A percentile compares a stretch with the other conserved stretches of the same genome.
These are phyloP conservation scores for Rhynchonema sp. DNA, from an alignment of 2,888 invertebrate genomes.

Conservation along the genomic window DNA sequence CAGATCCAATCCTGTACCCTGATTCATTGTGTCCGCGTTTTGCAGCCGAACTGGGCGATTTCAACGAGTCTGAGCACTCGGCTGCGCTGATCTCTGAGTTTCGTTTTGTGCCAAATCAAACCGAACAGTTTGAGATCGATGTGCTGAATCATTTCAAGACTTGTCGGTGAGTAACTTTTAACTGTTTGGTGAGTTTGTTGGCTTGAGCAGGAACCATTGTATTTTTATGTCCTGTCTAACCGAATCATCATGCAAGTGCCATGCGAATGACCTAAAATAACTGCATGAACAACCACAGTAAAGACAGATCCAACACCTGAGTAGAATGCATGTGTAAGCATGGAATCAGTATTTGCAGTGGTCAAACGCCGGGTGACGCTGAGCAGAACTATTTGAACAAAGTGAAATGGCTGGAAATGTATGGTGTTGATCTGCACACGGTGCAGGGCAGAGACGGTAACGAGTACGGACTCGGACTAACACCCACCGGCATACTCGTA, in stretches of 20 bases:
- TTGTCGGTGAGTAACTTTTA: constrained; percentile 11
- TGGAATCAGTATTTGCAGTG: constrained; percentile 31
- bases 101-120: constrained; percentile 77
- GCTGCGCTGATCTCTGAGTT: constrained; percentile 96
- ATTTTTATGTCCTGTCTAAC: too few species aligned
- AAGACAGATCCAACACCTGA: too few species aligned
- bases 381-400: constrained; percentile 71
- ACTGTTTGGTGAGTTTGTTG: too few species aligned
- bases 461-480: constrained; percentile 83
- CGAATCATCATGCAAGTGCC: too few species aligned
- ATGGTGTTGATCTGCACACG: constrained; percentile 95
- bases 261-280: too few species aligned
- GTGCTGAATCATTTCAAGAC: constrained; percentile 68
- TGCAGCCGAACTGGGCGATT: constrained; percentile 87
- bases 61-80: constrained; percentile 69
- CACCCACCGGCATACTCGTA: constrained; percentile 91
- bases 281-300: too few species aligned
- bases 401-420: constrained; percentile 92
- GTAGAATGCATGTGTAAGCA: neutral
- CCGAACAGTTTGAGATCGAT: constrained; percentile 83
- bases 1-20: too few species aligned
- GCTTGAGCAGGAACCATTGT: too few species aligned
- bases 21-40: too few species aligned
- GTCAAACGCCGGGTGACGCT: constrained; percentile 79
- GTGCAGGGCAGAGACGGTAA: constrained; percentile 75